A percentile compares a stretch with the other conserved stretches of the same genome.
Conservation (phyloP, 2,797 vertebrate genomes). For the Chelmon rostratus region DNA sequence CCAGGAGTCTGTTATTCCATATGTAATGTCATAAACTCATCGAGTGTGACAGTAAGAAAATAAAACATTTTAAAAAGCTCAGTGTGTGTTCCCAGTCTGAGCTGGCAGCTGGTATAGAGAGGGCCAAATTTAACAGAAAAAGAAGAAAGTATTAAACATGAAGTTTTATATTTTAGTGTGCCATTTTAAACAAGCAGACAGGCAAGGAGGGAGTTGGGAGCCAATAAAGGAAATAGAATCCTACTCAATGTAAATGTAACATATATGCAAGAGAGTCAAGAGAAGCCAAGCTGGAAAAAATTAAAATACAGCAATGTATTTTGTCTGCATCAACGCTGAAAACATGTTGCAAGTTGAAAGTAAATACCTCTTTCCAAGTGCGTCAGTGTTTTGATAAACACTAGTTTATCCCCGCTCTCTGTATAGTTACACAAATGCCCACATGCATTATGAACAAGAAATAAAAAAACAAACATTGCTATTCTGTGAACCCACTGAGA, state of each 20-base stretch:
- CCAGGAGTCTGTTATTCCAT: conserved; percentile 71
- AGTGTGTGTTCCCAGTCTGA: conserved; percentile 70
- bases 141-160: conserved; percentile 47
- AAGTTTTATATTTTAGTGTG: conserved; percentile 58
- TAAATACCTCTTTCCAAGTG: conserved; percentile 23
- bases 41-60: conserved; percentile 72
- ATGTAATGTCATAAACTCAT: conserved; percentile 75
- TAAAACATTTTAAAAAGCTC: conserved; percentile 76
- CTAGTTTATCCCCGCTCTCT: conserved; percentile 25
- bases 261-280: conserved; percentile 16
- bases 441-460: conserved; percentile 48
- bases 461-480: conserved; percentile 54
- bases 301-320: conserved; percentile 15
- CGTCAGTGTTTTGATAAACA: conserved; percentile 26
- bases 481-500: conserved; percentile 63
- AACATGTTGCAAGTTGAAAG: conserved; percentile 6
- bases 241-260: conserved; percentile 34
- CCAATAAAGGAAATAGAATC: conserved; percentile 47
- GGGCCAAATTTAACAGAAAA: conserved; percentile 45
- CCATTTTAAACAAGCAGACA: conserved; percentile 71
- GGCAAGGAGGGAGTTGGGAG: conserved; percentile 17
- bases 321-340: conserved; percentile 17
- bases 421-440: conserved; percentile 35
- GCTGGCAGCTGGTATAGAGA: conserved; percentile 64
- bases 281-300: conserved; percentile 11